A percentile compares a stretch with the other conserved stretches of the same genome.
Conservation (phyloP, 2,113 vertebrate genomes). For the Prietella phreatophila region DNA sequence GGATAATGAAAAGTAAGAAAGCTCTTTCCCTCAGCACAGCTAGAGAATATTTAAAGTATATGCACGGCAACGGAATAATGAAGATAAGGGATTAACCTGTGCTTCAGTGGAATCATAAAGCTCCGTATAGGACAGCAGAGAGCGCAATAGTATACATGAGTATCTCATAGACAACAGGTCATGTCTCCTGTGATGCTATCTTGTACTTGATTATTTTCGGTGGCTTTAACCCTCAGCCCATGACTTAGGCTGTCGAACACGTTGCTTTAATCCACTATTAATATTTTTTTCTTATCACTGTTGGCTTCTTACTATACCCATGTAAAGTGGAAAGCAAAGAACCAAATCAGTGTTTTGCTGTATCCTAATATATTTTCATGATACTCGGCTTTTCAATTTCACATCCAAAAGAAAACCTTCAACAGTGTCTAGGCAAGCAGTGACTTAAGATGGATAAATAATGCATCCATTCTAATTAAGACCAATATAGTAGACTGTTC, state of each 20-base stretch:
- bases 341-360: too few species aligned
- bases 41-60: background rate
- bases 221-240: background rate
- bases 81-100: background rate
- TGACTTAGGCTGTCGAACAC: background rate
- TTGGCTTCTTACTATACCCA: background rate
- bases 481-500: conserved; percentile 25
- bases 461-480: conserved; percentile 13
- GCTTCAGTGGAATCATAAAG: background rate
- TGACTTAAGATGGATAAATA: conserved; percentile 15
- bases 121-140: background rate
- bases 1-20: conserved; percentile 8
- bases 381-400: background rate
- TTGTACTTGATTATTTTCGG: background rate
- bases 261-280: background rate
- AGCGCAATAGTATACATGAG: background rate
- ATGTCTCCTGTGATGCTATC: background rate
- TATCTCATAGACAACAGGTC: background rate
- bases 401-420: background rate
- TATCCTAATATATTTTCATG: background rate
- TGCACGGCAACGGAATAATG: background rate
- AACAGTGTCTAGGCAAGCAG: background rate
- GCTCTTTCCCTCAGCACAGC: background rate
- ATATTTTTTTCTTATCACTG: background rate
- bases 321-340: background rate